These are phyloP conservation scores for Sclerodermus sp. DNA, from an alignment of 2,888 invertebrate species.

Conservation along the genomic window DNA sequence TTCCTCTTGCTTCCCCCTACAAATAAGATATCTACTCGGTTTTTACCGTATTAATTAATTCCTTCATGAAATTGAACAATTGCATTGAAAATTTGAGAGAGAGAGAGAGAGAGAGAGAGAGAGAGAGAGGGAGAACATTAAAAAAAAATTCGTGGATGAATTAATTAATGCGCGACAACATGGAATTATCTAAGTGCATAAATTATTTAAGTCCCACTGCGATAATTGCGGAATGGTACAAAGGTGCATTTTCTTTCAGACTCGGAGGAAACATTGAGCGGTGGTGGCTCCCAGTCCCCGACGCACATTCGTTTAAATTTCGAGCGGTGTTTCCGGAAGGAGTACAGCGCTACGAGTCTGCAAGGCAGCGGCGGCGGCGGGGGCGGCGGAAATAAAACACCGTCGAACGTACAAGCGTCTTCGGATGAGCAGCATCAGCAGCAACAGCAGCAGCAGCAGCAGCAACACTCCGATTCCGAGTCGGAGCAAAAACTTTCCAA, in stretches of 20 bases:
- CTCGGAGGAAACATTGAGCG: slow-evolving; percentile 50
- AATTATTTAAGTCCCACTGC: not conserved
- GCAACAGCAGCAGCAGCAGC: slow-evolving; percentile 19
- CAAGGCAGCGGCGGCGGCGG: slow-evolving; percentile 37
- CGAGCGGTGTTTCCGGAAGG: slow-evolving; percentile 61
- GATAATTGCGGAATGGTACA: no score
- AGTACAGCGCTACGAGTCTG: slow-evolving; percentile 58
- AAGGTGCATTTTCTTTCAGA: slow-evolving; percentile 39
- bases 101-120: slow-evolving; percentile 1
- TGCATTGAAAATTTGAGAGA: not conserved
- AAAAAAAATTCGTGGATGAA: no score
- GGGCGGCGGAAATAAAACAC: slow-evolving; percentile 20
- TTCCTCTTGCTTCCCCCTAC: slow-evolving; percentile 59
- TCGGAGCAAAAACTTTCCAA: slow-evolving; percentile 39
- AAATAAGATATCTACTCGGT: slow-evolving; percentile 26
- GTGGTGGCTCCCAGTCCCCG: slow-evolving; percentile 44
- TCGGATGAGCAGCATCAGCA: slow-evolving; percentile 6
- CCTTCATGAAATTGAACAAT: slow-evolving; percentile 10
- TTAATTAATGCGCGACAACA: not conserved
- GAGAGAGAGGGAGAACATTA: no score
- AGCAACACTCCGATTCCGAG: slow-evolving; percentile 32
- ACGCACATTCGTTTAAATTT: slow-evolving; percentile 57
- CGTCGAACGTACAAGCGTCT: slow-evolving; percentile 30
- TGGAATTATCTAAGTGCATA: not conserved
- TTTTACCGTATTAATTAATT: not conserved